These are phyloP conservation scores for Pristionchus japonicus DNA, from an alignment of 2,888 invertebrate genomes.

Conservation along the genomic window DNA sequence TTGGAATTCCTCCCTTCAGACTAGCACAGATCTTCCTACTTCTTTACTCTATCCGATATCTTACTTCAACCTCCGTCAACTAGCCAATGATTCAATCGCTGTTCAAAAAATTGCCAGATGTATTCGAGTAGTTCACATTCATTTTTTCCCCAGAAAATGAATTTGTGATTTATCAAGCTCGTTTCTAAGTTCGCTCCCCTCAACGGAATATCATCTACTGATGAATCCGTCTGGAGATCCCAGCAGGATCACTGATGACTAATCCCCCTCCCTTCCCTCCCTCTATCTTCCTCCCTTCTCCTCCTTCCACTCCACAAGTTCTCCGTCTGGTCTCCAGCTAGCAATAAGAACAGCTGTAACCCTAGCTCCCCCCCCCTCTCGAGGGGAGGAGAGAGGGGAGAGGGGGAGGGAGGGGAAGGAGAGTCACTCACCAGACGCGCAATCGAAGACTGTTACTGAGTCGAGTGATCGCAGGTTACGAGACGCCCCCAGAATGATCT, in stretches of 20 bases:
- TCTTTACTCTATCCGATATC: not conserved
- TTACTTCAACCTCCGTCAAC: too few species aligned
- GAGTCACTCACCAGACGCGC: slow-evolving; percentile 5
- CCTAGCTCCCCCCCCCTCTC: slow-evolving; percentile 4
- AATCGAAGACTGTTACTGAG: not conserved
- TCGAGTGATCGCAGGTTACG: not conserved
- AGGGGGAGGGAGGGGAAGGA: not conserved
- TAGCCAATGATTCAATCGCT: not conserved
- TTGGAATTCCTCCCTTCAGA: not conserved
- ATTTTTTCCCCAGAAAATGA: too few species aligned
- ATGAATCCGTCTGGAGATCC: not conserved
- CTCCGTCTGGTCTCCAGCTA: not conserved
- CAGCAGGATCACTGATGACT: not conserved
- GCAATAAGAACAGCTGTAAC: slow-evolving; percentile 12
- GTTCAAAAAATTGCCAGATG: too few species aligned
- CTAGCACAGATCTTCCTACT: not conserved
- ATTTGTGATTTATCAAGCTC: not conserved
- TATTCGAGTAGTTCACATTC: too few species aligned
- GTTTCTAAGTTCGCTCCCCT: not conserved
- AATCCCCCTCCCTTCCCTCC: not conserved
- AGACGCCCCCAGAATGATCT: not conserved
- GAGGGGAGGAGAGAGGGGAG: not conserved
- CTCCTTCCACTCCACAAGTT: not conserved
- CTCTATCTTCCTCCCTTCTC: too few species aligned
- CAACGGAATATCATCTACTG: not conserved